Evolutionary conservation across 2,888 invertebrate genomes (phyloP).

Genomic region (Elysia crispata): DNA sequence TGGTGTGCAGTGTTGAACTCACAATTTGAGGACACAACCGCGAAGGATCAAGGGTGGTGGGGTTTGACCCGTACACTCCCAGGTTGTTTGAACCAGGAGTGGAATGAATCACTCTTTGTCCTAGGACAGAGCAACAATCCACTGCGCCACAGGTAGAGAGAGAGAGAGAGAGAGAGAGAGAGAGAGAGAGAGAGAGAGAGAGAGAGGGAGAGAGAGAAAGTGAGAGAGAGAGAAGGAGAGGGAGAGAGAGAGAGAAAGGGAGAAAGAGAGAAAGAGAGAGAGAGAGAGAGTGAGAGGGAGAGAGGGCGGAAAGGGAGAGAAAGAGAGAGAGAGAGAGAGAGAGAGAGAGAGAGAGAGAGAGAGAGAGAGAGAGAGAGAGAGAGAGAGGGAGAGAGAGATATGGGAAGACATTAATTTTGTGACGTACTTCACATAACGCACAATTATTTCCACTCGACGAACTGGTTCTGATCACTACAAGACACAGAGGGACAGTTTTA

Average conservation of each 20-base stretch:
- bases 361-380: neutral
- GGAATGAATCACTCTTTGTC: too few relatives aligned
- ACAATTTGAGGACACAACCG: too few relatives aligned
- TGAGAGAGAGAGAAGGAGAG: neutral
- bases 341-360: neutral
- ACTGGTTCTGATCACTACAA: too few relatives aligned
- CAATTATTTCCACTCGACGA: too few relatives aligned
- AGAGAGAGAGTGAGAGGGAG: neutral
- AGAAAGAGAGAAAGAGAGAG: neutral
- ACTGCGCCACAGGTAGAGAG: too few relatives aligned
- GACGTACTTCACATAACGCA: too few relatives aligned
- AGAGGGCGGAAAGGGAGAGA: neutral
- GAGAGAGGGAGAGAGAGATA: neutral
- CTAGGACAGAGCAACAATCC: too few relatives aligned
- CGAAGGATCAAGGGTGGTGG: too few relatives aligned
- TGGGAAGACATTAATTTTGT: neutral
- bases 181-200: slow-evolving; percentile 1
- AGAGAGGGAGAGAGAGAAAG: slow-evolving; percentile 5
- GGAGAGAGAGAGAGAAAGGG: neutral
- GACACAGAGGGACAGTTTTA: too few relatives aligned
- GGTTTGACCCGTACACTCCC: too few relatives aligned
- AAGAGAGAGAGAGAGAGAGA: neutral
- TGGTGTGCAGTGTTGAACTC: too few relatives aligned
- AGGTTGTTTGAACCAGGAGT: too few relatives aligned
- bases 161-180: neutral